Conservation (phyloP, 1,140 invertebrate genomes). For the Drosophila kurseongensis region DNA sequence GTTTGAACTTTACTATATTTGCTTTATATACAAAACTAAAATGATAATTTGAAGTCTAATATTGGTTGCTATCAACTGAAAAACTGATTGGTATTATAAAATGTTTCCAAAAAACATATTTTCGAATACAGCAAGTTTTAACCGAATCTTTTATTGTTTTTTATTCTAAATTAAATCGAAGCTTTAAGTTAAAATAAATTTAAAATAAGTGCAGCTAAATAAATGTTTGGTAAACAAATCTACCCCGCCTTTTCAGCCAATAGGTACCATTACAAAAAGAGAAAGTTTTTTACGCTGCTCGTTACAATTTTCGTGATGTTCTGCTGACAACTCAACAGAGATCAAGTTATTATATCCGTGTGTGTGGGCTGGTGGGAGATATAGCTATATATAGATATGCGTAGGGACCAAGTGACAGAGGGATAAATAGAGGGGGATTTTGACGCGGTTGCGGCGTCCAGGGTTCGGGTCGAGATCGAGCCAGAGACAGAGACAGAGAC, state of each 20-base stretch:
- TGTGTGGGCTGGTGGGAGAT: slow-evolving; percentile 25
- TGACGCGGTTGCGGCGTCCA: slow-evolving; percentile 60
- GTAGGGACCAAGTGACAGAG: slow-evolving; percentile 6
- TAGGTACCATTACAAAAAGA: slow-evolving; percentile 23
- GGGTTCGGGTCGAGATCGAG: slow-evolving; percentile 29
- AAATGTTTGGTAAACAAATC: neutral
- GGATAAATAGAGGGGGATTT: slow-evolving; percentile 57
- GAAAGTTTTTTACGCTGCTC: slow-evolving; percentile 57
- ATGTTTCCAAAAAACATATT: too few relatives aligned
- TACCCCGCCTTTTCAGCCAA: neutral
- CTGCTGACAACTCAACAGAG: slow-evolving; percentile 82
- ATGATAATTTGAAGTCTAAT: too few relatives aligned
- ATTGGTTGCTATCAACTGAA: too few relatives aligned
- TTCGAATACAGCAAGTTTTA: too few relatives aligned
- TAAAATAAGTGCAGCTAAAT: too few relatives aligned
- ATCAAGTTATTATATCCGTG: slow-evolving; percentile 75
- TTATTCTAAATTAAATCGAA: too few relatives aligned
- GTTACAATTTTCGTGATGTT: slow-evolving; percentile 81
- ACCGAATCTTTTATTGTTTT: too few relatives aligned
- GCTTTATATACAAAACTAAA: too few relatives aligned
- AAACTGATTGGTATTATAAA: too few relatives aligned
- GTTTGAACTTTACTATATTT: too few relatives aligned
- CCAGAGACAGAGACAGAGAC: neutral
- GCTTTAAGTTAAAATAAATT: too few relatives aligned
- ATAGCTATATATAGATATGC: slow-evolving; percentile 17